These are phyloP conservation scores for Pecten maximus DNA, from an alignment of 2,888 invertebrate genomes.

Conservation along the genomic window DNA sequence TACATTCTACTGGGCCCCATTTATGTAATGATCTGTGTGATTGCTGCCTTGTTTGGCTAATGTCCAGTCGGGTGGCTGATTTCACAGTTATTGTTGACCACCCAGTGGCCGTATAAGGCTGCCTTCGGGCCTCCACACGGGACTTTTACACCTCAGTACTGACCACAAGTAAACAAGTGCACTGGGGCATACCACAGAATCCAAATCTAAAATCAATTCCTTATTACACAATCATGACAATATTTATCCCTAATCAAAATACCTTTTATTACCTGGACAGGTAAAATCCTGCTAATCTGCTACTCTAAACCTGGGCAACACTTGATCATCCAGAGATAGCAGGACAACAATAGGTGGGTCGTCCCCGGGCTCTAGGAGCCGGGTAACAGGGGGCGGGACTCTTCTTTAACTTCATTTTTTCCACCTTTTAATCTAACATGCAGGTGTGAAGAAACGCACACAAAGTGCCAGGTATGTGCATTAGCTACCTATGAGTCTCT, in stretches of 20 bases:
- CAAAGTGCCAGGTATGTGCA: slow-evolving; percentile 30
- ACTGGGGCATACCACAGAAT: background rate
- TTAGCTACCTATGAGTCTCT: slow-evolving; percentile 13
- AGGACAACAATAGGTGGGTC: slow-evolving; percentile 8
- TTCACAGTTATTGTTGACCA: slow-evolving; percentile 8
- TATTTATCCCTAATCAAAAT: slow-evolving; percentile 35
- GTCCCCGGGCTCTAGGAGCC: background rate
- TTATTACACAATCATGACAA: background rate
- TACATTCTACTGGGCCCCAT: slow-evolving; percentile 1
- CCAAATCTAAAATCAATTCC: slow-evolving; percentile 21
- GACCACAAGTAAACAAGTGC: slow-evolving; percentile 1
- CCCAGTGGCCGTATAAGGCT: slow-evolving; percentile 1
- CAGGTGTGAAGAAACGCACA: slow-evolving; percentile 35
- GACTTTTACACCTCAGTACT: background rate
- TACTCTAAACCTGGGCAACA: background rate
- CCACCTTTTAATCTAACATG: slow-evolving; percentile 25
- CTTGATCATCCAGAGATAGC: slow-evolving; percentile 7
- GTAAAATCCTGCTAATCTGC: slow-evolving; percentile 16
- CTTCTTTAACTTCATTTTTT: slow-evolving; percentile 2
- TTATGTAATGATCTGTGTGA: slow-evolving; percentile 29
- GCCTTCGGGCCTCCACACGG: background rate
- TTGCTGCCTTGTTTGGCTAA: slow-evolving; percentile 27
- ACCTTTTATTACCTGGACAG: background rate
- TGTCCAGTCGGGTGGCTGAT: slow-evolving; percentile 13
- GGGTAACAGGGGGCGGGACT: slow-evolving; percentile 35